Percentiles rank a stretch among this genome's conserved stretches.
phyloP scores from a whole-genome alignment of 2,113 vertebrate genomes.

The Patagioenas fasciata region DNA sequence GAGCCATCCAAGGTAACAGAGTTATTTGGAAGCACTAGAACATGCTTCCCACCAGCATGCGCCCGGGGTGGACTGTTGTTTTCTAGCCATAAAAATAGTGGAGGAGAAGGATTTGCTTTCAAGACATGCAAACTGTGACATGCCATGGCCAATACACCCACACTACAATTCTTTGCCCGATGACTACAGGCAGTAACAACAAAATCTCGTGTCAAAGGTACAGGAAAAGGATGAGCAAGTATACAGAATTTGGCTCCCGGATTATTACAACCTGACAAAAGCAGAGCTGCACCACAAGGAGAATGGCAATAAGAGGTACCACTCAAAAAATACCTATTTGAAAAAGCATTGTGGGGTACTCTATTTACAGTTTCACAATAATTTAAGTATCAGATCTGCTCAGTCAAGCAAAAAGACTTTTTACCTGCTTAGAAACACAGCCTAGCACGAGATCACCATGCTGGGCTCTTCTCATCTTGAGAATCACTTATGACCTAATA shows the following conservation, averaged over 20 bases:
- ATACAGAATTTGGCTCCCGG: not conserved
- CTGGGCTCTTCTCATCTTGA: not conserved
- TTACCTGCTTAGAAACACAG: not conserved
- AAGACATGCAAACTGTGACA: not conserved
- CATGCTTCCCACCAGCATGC: slow-evolving; percentile 85
- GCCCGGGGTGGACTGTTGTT: slow-evolving; percentile 78
- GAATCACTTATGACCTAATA: not conserved
- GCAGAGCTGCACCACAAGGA: not conserved
- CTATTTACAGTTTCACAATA: not conserved
- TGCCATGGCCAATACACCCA: not conserved
- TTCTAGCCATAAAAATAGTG: slow-evolving; percentile 74
- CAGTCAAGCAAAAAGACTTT: not conserved
- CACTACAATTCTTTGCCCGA: not conserved
- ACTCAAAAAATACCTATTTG: not conserved
- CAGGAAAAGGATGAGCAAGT: not conserved
- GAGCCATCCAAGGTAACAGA: slow-evolving; percentile 87
- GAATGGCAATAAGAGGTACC: not conserved
- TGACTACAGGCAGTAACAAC: not conserved
- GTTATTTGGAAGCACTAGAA: slow-evolving; percentile 88
- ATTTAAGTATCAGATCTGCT: not conserved
- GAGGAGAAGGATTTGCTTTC: slow-evolving; percentile 43
- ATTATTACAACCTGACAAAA: not conserved
- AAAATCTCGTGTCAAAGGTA: not conserved
- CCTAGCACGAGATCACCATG: not conserved
- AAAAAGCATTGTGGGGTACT: not conserved